Evolutionary conservation across 2,113 vertebrate genomes (phyloP).

Genomic region (Malaclemys terrapin): DNA sequence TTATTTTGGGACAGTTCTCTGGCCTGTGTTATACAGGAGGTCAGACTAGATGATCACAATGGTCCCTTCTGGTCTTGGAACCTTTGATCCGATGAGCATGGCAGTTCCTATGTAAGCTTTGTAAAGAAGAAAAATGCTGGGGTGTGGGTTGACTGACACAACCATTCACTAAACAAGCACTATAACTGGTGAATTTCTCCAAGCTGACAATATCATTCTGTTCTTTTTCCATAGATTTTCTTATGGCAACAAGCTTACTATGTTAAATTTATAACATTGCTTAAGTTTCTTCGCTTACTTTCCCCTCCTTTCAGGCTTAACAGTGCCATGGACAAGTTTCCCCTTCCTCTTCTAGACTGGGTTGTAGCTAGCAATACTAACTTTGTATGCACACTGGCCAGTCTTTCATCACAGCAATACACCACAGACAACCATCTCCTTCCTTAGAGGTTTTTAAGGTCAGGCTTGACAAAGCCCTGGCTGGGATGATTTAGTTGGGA

Average conservation of each 20-base stretch:
- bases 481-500: no score
- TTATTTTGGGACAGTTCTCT: no score
- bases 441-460: no score
- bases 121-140: background rate
- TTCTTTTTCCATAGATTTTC: fast-evolving
- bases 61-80: background rate
- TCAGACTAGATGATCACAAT: no score
- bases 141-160: background rate
- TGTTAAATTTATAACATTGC: background rate
- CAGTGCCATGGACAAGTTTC: background rate
- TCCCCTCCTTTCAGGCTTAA: background rate
- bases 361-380: background rate
- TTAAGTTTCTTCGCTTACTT: background rate
- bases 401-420: background rate
- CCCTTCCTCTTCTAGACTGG: background rate
- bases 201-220: background rate
- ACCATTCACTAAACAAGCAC: background rate
- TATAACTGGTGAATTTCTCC: background rate
- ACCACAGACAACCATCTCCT: background rate
- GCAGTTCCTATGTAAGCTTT: background rate
- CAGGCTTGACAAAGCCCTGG: no score
- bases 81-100: background rate
- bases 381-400: background rate
- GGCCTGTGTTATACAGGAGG: no score
- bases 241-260: background rate